These are phyloP conservation scores for Oxytorus armatus DNA, from an alignment of 2,888 invertebrate species.

Conservation along the genomic window DNA sequence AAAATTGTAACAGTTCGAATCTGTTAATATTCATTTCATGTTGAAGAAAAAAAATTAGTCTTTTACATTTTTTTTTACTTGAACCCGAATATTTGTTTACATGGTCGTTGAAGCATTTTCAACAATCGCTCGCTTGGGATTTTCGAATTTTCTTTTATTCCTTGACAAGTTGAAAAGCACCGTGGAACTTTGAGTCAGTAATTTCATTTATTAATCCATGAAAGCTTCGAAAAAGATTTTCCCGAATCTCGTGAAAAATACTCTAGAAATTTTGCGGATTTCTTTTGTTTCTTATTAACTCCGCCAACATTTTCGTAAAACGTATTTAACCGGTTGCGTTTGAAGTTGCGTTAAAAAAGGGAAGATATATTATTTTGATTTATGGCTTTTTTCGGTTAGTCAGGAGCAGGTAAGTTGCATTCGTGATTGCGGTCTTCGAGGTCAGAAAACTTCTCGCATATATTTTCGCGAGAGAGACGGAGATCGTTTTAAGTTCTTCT, in stretches of 20 bases:
- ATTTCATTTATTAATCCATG: neutral
- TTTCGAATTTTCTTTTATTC: too few relatives aligned
- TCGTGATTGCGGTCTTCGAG: constrained; percentile 65
- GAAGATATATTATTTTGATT: constrained; percentile 61
- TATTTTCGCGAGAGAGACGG: constrained; percentile 28
- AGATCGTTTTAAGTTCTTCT: constrained; percentile 36
- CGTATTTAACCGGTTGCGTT: constrained; percentile 37
- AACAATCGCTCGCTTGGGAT: too few relatives aligned
- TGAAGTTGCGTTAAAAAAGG: constrained; percentile 10
- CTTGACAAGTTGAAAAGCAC: too few relatives aligned
- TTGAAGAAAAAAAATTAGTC: too few relatives aligned
- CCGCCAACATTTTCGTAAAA: constrained; percentile 42
- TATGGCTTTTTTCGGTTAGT: constrained; percentile 60
- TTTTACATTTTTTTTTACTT: too few relatives aligned
- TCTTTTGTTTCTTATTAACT: constrained; percentile 49
- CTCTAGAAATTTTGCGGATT: constrained; percentile 21
- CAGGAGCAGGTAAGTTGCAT: constrained; percentile 62
- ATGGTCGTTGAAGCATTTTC: too few relatives aligned
- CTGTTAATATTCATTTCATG: too few relatives aligned
- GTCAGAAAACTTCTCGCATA: constrained; percentile 65
- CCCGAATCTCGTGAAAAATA: neutral
- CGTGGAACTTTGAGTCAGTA: too few relatives aligned
- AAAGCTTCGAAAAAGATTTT: neutral
- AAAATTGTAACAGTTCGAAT: too few relatives aligned
- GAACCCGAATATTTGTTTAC: too few relatives aligned